Base-by-base conservation (phyloP, 2,888 invertebrate genomes). In the Herminia tarsipennalis region DNA sequence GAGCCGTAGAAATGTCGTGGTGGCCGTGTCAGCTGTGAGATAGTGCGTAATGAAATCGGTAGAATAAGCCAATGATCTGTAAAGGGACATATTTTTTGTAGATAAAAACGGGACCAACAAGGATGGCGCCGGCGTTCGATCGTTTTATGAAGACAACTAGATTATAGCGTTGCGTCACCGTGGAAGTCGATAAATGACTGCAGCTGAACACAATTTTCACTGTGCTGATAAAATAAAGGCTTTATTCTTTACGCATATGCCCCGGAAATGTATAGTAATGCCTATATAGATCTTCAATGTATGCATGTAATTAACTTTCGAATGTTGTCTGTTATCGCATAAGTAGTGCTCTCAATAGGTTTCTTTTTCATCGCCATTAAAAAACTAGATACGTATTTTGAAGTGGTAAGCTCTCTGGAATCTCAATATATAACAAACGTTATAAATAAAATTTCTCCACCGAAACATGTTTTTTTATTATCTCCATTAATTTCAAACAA, bases 11-110 rank as follows among this genome's bases (percentile, higher is more conserved):
- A 90, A 88, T 34, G 71, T 91, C 27, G 88, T 91, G 21, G 86
- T 90, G 5, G 90, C 90, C 1, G 89, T 90, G 5, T 85, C 90
- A 18, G 90, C 90, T 35, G 85, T 90, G 14, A 91, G 90, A 88
- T 91, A 90, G 80, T 64, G 53, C 46, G 61, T 41, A 33, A 51
- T 41, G 16, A 44, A 38, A 41, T 41, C 32, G 40, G 38, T 52
- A 34, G 42, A 46, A 36, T 36, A 27, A 59, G 44, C 35, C 49
- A 39, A 53, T 57, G 48, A 48, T 55, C 33, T 63, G 55, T 55
- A 63, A 57, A 52, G 44, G 60, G 46, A 66, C 64, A 75, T 78
- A 75, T 75, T 78, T 79, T 83, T 76, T 71, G 73, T 78, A 80
- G 72, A 63, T 48, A 60, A 60, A 68, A 68, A 73, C 70, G 88